Evolutionary conservation across 2,113 vertebrate species (phyloP), one percentile per base, ranked within the genome.

Genomic region (Callipepla californica): DNA sequence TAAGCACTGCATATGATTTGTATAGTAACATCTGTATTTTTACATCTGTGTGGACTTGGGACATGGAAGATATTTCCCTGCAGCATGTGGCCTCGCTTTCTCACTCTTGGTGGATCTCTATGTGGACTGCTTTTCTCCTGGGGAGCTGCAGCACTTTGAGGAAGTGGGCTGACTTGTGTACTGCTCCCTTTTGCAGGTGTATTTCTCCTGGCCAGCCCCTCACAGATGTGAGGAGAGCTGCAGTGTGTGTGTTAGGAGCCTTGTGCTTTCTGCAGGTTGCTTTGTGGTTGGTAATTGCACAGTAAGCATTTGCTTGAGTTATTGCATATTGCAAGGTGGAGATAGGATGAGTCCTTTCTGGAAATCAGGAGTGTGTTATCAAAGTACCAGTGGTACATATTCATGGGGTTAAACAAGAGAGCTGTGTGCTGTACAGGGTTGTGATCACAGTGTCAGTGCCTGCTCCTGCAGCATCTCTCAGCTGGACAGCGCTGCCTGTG

Each of bases 171-270:
- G 5, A 7, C 1, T 2, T 22, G 40, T n/a, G 30, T 84, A 36
- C 28, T 2, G 3, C 28, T 65, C 32, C 55, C 16, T 50, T 81
- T 79, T 28, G n/a, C 45, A 59, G 45, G 9, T 0, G 0, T 77
- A 8, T 34, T 85, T 87, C 40, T 92, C n/a, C 66, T 25, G 50
- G 0, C 5, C 13, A 9, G 20, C 25, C 13, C 7, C 21, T 9
- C 0, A 1, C 50, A 68, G 23, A 44, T 0, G 0, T 30, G 11
- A 23, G 40, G 32, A 74, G 16, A 70, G 18, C 59, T 42, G 13
- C 19, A 67, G 40, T 40, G 13, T 67, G 38, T 74, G 8, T 78
- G 23, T 40, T 36, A 48, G 70, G 36, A 74, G 21, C 23, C 42
- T 62, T 2, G 1, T 77, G 63, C 28, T 69, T 87, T 47, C 55